Base-by-base conservation (phyloP, 2,888 invertebrate species). In the Girardia tigrina region DNA sequence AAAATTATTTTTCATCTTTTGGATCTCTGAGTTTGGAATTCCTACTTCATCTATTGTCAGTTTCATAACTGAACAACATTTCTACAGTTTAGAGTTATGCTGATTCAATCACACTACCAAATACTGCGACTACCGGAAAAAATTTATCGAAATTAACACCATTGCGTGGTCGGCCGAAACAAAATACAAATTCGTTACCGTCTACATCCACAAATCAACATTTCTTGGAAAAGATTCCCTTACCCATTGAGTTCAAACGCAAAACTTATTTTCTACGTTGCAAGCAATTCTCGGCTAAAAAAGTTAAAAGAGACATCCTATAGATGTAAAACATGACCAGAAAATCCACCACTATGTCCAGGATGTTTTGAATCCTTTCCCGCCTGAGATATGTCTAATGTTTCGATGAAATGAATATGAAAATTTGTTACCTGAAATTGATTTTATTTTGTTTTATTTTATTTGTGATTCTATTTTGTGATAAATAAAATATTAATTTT, bases 41-140 rank as follows among this genome's bases (percentile, higher is more conserved):
- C n/a, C 4, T 56, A 8, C n/a, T 56, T 56, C 56, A 56, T 56
- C 4, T 56, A 16, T 56, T 23, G 56, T 8, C n/a, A 16, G n/a
- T 56, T 56, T 56, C 56, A 56, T 56, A n/a, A 56, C 4, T n/a
- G 2, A 56, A 56, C 56, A 56, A 56, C 56, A 56, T 56, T 56
- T 56, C n/a, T 8, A 56, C 56, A 56, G 8, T 56, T 56, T 20
- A 56, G 56, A 56, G n/a, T 20, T 56, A 20, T 56, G 56, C 56
- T 56, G 56, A 56, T 56, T 20, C 56, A 56, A 56, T 56, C 56
- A 56, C n/a, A 8, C 56, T 56, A 56, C n/a, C 2, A 6, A 56
- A 56, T 56, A 36, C 16, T 16, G 56, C 4, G 23, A 56, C n/a
- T 56, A 4, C n/a, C 16, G 36, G 8, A 36, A 36, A 36, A 16